Base-by-base conservation (phyloP, 2,888 invertebrate species). In the Tribolium freemani region DNA sequence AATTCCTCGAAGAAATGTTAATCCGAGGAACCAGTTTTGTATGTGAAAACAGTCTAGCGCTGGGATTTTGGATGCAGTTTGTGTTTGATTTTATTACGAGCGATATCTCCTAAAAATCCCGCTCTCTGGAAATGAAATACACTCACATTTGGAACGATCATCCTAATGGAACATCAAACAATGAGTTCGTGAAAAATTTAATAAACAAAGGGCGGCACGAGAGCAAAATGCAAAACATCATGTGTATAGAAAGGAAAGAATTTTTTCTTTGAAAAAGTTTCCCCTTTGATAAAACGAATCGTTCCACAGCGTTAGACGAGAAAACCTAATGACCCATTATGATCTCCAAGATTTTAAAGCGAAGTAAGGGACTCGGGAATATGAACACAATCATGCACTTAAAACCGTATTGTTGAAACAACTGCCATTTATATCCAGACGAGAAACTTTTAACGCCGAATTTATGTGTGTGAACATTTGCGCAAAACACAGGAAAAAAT, bases 311-410 rank as follows among this genome's bases (percentile, higher is more conserved):
- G 61, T 71, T 67, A 71, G 31, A 61, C 61, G 69, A 57, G 63
- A 60, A 73, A 70, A 73, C 69, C 60, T 73, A 73, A 73, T 73
- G 73, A 70, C 54, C 73, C 73, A 73, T 73, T 73, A 70, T 66
- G 70, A 66, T 73, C 67, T 70, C 45, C 64, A 60, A 56, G 69
- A 66, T 70, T 70, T 73, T 69, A 66, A 70, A 66, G 66, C 54
- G 54, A 58, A 56, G 45, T 48, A 31, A 48, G 53, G 20, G 60
- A 54, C 38, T 60, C 56, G 38, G 20, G 54, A 61, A 26, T 67
- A 71, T 71, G 72, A 72, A 69, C 69, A 69, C 69, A 72, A 72
- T 72, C 72, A 45, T 57, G 69, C 72, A 72, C 72, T 72, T 64
- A 69, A 61, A 69, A 51, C 44, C 64, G 21, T 58, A 72, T 72